Evolutionary conservation across 2,113 vertebrate species (phyloP).

Genomic region (Anas platyrhynchos): DNA sequence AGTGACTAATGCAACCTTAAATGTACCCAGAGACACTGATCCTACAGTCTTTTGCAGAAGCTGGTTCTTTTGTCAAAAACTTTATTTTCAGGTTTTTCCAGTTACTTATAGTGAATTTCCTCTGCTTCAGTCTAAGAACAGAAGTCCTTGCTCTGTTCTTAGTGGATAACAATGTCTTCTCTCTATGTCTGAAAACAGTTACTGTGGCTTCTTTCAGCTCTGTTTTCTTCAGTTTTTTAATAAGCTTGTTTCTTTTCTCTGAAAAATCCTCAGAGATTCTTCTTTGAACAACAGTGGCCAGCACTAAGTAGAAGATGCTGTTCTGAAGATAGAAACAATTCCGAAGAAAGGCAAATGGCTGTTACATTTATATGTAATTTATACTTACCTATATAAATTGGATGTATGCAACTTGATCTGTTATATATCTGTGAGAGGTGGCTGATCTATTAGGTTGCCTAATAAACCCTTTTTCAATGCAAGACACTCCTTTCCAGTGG

Average conservation of each 20-base stretch:
- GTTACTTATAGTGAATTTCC: constrained; percentile 5
- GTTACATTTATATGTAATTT: background rate
- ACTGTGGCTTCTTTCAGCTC: background rate
- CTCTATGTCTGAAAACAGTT: background rate
- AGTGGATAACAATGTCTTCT: background rate
- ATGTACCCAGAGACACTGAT: background rate
- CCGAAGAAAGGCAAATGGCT: background rate
- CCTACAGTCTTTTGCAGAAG: constrained; percentile 11
- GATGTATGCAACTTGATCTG: background rate
- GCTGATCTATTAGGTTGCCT: background rate
- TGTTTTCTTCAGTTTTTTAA: background rate
- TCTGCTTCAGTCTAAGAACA: background rate
- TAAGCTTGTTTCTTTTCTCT: background rate
- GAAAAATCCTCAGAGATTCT: background rate
- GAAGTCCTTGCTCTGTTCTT: background rate
- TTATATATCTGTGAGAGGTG: background rate
- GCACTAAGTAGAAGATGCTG: background rate
- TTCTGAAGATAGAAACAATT: background rate
- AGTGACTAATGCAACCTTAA: constrained; percentile 53
- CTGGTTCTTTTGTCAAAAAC: constrained; percentile 44
- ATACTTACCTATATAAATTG: background rate
- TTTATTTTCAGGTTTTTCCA: constrained; percentile 31
- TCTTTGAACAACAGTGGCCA: background rate
- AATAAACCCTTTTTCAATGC: background rate
- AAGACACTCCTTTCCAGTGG: background rate